Evolutionary conservation across 2,113 vertebrate genomes (phyloP), one percentile per base, ranked within the genome.

Genomic region (Atherinomorus stipes): DNA sequence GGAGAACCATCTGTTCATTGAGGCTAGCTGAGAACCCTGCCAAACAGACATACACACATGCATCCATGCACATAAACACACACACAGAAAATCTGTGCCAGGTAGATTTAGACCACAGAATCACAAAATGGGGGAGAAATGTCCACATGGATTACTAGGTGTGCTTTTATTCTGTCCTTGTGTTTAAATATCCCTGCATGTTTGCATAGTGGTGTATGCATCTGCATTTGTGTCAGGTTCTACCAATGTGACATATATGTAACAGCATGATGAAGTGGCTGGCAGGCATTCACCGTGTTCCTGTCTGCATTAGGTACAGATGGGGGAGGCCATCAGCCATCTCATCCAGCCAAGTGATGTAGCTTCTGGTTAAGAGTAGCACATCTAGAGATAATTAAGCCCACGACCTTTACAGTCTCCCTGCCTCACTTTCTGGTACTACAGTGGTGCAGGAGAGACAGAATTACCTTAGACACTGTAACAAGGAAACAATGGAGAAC

Each of bases 1-100:
- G 88, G 85, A 90, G 84, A 68, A 84, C 91, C 93, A 94, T 94
- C 93, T 93, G 93, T 86, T 91, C 83, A 66, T 81, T 56, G 67
- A 67, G 65, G 71, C 81, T 82, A 78, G 73, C 75, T 18, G 47
- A 86, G 70, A 72, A 13, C 64, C 65, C 70, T 85, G 88, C 90
- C 90, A 92, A 78, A 59, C 65, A 69, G 34, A 76, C 61, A 63
- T 60, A 37, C 70, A 68, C 37, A 26, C 40, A 56, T 37, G 34
- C 54, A 64, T 53, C 61, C 67, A 61, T 56, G 42, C 57, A 21
- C 34, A 56, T 37, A 52, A 42, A 60, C 21, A 18, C 45, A 67
- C 28, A 53, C 40, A 74, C 75, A 80, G 67, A 34, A 5, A 60
- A 69, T 69, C 76, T 76, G 64, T 75, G 71, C 68, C 81, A 83